Conservation (phyloP, 1,140 invertebrate genomes). For the Phortica variegata region DNA sequence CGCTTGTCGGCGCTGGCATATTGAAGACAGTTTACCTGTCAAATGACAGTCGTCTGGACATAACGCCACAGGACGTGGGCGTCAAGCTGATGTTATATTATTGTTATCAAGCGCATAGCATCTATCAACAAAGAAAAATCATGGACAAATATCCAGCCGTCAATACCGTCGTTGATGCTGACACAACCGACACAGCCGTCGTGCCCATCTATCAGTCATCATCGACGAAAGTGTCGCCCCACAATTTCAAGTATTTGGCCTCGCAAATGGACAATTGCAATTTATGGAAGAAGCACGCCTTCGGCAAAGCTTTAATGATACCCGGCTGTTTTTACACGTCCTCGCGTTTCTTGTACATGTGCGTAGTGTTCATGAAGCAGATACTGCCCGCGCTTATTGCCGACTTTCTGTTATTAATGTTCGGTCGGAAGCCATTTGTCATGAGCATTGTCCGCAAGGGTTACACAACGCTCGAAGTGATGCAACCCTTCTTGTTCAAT, state of each 20-base stretch:
- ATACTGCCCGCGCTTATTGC: conserved; percentile 33
- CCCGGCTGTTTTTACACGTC: conserved; percentile 33
- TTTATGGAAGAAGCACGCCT: conserved; percentile 26
- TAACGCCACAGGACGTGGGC: conserved; percentile 40
- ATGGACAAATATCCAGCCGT: not conserved
- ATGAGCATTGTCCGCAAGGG: conserved; percentile 33
- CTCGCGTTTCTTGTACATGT: conserved; percentile 29
- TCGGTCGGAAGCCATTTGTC: conserved; percentile 22
- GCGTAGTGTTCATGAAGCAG: conserved; percentile 37
- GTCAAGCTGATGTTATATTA: conserved; percentile 35
- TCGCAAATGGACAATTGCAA: conserved; percentile 20
- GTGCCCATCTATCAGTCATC: conserved; percentile 34
- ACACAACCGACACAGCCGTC: conserved; percentile 8
- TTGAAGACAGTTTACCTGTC: conserved; percentile 39
- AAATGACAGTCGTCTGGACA: conserved; percentile 23
- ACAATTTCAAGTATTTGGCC: conserved; percentile 29
- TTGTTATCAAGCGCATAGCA: conserved; percentile 11
- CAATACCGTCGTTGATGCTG: not conserved
- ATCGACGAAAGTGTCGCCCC: conserved; percentile 18
- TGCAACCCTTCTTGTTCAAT: conserved; percentile 50
- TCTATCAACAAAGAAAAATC: conserved; percentile 16
- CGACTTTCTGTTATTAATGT: conserved; percentile 23
- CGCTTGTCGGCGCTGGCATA: conserved; percentile 35
- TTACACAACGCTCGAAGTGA: conserved; percentile 40
- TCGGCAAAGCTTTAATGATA: conserved; percentile 30